Percentiles rank a stretch among this genome's conserved stretches.
These are phyloP conservation scores for Silurus glanis DNA, from an alignment of 2,113 vertebrate species.

Conservation along the genomic window DNA sequence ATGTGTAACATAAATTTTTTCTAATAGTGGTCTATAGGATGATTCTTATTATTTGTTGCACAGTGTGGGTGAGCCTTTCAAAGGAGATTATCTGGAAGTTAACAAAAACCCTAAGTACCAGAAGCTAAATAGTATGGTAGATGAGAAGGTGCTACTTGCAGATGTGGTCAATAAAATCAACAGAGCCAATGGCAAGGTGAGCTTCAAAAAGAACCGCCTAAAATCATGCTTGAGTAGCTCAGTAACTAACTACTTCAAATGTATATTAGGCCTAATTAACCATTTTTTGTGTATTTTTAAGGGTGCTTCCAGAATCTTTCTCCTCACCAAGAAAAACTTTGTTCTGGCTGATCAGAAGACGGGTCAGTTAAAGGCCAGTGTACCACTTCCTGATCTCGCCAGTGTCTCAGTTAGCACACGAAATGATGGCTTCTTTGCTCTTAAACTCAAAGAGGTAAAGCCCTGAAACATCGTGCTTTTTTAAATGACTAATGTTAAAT, in stretches of 20 bases:
- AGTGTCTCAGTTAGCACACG: conserved; percentile 96
- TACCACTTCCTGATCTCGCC: conserved; percentile 86
- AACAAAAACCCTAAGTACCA: conserved; percentile 95
- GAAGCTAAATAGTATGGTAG: conserved; percentile 86
- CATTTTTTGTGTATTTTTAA: conserved; percentile 42
- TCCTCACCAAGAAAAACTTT: conserved; percentile 91
- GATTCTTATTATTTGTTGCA: conserved; percentile 38
- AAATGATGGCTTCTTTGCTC: conserved; percentile 91
- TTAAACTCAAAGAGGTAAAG: conserved; percentile 88
- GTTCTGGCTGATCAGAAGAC: conserved; percentile 95
- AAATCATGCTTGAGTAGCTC: not conserved
- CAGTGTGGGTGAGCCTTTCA: conserved; percentile 94
- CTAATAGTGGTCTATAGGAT: not conserved
- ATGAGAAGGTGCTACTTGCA: conserved; percentile 93
- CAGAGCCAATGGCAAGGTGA: conserved; percentile 95
- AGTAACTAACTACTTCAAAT: not conserved
- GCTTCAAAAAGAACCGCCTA: not conserved
- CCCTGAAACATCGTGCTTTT: conserved; percentile 43
- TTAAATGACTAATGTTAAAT: not conserved
- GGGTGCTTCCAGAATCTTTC: conserved; percentile 87
- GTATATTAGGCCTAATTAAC: not conserved
- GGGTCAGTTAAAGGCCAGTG: conserved; percentile 90
- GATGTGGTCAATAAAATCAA: conserved; percentile 98
- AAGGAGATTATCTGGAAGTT: conserved; percentile 96
- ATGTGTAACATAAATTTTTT: not conserved